These are phyloP conservation scores for Setipinna tenuifilis DNA, from an alignment of 2,797 vertebrate genomes.

Conservation along the genomic window DNA sequence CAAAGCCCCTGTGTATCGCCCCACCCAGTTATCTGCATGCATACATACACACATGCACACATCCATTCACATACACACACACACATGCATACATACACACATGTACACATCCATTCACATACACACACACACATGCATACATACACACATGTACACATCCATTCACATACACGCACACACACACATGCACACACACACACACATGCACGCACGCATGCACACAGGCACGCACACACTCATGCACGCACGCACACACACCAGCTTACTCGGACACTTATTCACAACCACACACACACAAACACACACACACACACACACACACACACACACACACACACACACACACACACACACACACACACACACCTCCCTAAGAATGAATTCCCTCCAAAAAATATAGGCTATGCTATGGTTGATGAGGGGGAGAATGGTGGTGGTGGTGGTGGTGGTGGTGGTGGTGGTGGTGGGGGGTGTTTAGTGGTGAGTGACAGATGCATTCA, in stretches of 20 bases:
- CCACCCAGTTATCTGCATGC: not conserved
- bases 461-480: no score
- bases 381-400: no score
- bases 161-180: not conserved
- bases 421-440: no score
- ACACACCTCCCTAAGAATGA: no score
- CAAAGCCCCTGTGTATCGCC: not conserved
- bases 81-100: no score
- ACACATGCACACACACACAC: conserved; percentile 32
- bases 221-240: not conserved
- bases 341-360: no score
- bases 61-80: no score
- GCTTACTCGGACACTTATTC: conserved; percentile 7
- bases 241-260: conserved; percentile 16
- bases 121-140: not conserved
- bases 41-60: not conserved
- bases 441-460: no score
- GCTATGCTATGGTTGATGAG: no score
- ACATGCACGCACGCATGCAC: conserved; percentile 18
- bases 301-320: conserved; percentile 44
- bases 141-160: no score
- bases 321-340: conserved; percentile 12
- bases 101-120: not conserved
- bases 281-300: not conserved
- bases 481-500: no score